These are phyloP conservation scores for Macroteleia sp. DNA, from an alignment of 2,888 invertebrate genomes.

Conservation along the genomic window DNA sequence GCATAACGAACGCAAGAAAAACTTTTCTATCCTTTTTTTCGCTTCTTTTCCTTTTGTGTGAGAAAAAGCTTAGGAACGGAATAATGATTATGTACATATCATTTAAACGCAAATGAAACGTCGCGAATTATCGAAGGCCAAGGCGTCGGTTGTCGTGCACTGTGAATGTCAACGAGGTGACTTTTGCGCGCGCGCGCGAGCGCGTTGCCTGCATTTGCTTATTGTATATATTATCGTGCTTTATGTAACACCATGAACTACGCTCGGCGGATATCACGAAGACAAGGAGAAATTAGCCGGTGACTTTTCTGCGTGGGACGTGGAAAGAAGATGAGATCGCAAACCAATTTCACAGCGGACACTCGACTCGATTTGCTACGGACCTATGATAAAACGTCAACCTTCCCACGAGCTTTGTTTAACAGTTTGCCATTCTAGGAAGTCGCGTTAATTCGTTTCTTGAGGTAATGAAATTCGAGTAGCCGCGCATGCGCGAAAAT, in stretches of 20 bases:
- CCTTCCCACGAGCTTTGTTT: conserved; percentile 56
- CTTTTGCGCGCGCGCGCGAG: conserved; percentile 29
- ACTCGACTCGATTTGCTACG: conserved; percentile 45
- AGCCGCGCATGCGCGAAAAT: conserved; percentile 29
- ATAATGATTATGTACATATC: too few species aligned
- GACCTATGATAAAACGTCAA: conserved; percentile 46
- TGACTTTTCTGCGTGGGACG: conserved; percentile 64
- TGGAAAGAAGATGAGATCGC: conserved; percentile 56
- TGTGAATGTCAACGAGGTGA: conserved; percentile 53
- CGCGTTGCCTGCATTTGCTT: conserved; percentile 29
- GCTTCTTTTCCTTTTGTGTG: too few species aligned
- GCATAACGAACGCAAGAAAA: too few species aligned
- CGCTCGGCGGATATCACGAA: conserved; percentile 45
- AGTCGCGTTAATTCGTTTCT: conserved; percentile 37
- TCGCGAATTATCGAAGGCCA: too few species aligned
- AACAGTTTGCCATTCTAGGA: conserved; percentile 40
- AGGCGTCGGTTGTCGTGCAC: too few species aligned
- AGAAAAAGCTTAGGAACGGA: too few species aligned
- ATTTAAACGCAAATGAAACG: too few species aligned
- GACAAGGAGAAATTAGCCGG: conserved; percentile 61
- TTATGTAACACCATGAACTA: conserved; percentile 46
- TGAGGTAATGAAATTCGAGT: conserved; percentile 33
- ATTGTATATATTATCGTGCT: conserved; percentile 44
- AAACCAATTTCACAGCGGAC: conserved; percentile 52
- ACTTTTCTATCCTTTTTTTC: too few species aligned